Base-by-base conservation (phyloP, 2,888 invertebrate species). In the Drosophila setosimentum region DNA sequence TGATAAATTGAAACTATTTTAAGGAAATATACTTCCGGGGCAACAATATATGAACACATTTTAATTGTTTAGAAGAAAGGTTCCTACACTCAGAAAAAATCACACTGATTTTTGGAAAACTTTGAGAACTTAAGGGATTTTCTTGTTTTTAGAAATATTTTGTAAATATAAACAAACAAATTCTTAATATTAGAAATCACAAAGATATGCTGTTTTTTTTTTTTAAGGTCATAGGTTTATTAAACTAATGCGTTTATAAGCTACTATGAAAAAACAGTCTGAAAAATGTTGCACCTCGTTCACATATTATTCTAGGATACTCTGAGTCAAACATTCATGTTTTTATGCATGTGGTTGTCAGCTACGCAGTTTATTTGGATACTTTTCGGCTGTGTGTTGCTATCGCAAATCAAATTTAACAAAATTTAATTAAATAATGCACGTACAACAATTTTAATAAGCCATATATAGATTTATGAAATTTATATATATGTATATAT, bases 361-460 rank as follows among this genome's bases (percentile, higher is more conserved):
- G 50, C 10, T 35, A 13, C 18, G 37, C 54, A 57, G 58, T 64
- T 51, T 72, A 66, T 67, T 64, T 74, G 62, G 42, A 67, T 48
- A 55, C 3, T 50, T 68, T 48, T 29, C n/a, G 33, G 24, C 18
- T 60, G 42, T 67, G 35, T 18, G 40, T 63, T 62, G 50, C 55
- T 53, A 58, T n/a, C 29, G 13, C 71, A 85, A 88, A 88, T 87
- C 89, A 78, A 83, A 78, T 83, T 79, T 68, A 72, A 61, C 72
- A 68, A 83, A 79, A 73, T 91, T 87, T 91, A 91, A 87, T 91
- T 87, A 89, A 89, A 87, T 78, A 71, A 76, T 73, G 37, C 70
- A 76, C 67, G 85, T 82, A 70, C 83, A 87, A 65, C 67, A 63
- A 82, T 85, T 87, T 82, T 87, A 87, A 87, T 87, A 87, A 87